A percentile compares a stretch with the other conserved stretches of the same genome.
These are phyloP conservation scores for Chelonus insularis DNA, from an alignment of 1,140 invertebrate genomes.

Conservation along the genomic window DNA sequence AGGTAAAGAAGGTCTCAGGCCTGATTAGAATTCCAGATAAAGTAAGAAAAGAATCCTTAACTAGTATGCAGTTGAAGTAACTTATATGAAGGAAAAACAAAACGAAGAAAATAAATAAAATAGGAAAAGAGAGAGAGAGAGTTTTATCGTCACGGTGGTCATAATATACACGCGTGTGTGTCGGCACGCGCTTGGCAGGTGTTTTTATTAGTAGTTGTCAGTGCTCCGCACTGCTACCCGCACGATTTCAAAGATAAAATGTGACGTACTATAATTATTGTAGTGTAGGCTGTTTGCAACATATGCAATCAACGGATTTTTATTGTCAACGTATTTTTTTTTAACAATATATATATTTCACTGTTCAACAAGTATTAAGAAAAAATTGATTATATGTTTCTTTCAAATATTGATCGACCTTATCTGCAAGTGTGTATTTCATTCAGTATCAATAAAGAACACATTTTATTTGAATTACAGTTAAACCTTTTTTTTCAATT, in stretches of 20 bases:
- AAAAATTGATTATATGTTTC: too few species aligned
- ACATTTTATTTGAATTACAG: too few species aligned
- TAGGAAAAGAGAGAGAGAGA: background rate
- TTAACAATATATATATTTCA: background rate
- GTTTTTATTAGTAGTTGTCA: conserved; percentile 29
- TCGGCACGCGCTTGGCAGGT: conserved; percentile 51
- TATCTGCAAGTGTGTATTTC: too few species aligned
- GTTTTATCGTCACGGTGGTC: conserved; percentile 21
- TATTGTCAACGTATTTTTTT: background rate
- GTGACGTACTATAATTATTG: conserved; percentile 51
- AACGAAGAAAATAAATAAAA: too few species aligned
- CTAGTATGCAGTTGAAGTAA: background rate
- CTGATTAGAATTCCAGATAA: too few species aligned
- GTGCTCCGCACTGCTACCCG: conserved; percentile 47
- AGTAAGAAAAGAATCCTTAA: background rate
- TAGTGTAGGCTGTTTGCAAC: conserved; percentile 28
- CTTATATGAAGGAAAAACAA: background rate
- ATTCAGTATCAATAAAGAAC: too few species aligned
- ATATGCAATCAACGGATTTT: conserved; percentile 37
- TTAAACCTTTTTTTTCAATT: too few species aligned
- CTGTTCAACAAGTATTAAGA: too few species aligned
- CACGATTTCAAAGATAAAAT: conserved; percentile 58
- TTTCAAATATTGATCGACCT: too few species aligned
- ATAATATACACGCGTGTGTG: conserved; percentile 34
- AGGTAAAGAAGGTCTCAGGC: too few species aligned